These are phyloP conservation scores for Pogoniulus pusillus DNA, from an alignment of 2,797 vertebrate genomes.

Conservation along the genomic window DNA sequence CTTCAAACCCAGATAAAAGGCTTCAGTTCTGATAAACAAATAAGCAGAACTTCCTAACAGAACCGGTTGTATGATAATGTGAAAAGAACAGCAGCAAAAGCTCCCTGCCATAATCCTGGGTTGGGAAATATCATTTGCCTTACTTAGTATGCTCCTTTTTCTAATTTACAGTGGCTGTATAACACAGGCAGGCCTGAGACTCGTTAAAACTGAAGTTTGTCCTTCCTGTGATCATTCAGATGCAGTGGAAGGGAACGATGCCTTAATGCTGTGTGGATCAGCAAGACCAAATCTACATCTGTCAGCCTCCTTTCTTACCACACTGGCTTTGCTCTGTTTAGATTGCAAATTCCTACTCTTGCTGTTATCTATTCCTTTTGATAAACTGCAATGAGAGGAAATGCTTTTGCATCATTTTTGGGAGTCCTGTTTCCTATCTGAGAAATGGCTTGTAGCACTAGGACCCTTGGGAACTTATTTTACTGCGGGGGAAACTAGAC, in stretches of 20 bases:
- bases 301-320: background rate
- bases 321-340: conserved; percentile 1
- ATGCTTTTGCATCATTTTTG: conserved; percentile 18
- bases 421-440: conserved; percentile 47
- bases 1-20: background rate
- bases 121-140: background rate
- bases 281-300: background rate
- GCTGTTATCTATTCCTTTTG: conserved; percentile 52
- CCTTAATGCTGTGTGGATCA: background rate
- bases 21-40: background rate
- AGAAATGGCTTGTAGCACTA: conserved; percentile 25
- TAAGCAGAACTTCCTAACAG: background rate
- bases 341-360: conserved; percentile 6
- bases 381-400: conserved; percentile 50
- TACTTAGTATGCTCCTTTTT: background rate
- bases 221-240: conserved; percentile 4
- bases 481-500: conserved; percentile 54
- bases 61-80: background rate
- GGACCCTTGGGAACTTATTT: conserved; percentile 59
- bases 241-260: background rate
- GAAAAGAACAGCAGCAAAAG: background rate
- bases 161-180: background rate
- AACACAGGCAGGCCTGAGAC: background rate
- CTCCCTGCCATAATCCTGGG: background rate
- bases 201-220: background rate